Evolutionary conservation across 2,113 vertebrate genomes (phyloP), one percentile per base, ranked within the genome.

Genomic region (Eptesicus fuscus): DNA sequence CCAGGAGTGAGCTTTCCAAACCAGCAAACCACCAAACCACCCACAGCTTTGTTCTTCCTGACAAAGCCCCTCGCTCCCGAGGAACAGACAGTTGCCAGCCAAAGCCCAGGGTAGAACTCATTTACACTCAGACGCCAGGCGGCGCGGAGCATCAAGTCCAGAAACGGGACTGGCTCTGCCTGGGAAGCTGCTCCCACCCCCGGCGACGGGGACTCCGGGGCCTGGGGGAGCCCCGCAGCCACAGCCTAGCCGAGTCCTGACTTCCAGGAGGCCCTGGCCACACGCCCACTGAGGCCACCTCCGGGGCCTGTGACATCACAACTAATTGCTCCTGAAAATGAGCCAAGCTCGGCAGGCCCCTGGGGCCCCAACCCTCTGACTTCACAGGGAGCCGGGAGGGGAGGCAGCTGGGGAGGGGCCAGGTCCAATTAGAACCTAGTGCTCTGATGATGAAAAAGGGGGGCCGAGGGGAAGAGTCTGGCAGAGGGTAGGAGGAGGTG

Each of bases 301-400:
- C 82, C 1, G 16, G 78, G 84, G 59, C 74, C 61, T 65, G 37
- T 95, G 95, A 95, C 95, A 98, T 98, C 98, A 97, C 56, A 82
- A 95, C 94, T 98, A 97, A 98, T 98, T 98, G 98, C 97, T 96
- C 97, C 97, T 97, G 98, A 97, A 97, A 98, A 98, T 28, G 95
- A 97, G 97, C 90, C 95, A 92, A 91, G 93, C 85, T n/a, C 47
- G 4, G 25, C 73, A 85, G 90, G 88, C 56, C 95, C 95, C 56
- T 70, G 47, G 87, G 97, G 96, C 95, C 83, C 90, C 87, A 96
- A 96, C 88, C 96, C 97, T 92, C 86, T 71, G 92, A 96, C 96
- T 98, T 94, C 89, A 93, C 95, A 77, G 94, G 95, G 97, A 94
- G 95, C 91, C 91, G 93, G 95, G 78, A 96, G 90, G 93, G 97